Base-by-base conservation (phyloP, 2,888 invertebrate species). In the Hololepta plana region DNA sequence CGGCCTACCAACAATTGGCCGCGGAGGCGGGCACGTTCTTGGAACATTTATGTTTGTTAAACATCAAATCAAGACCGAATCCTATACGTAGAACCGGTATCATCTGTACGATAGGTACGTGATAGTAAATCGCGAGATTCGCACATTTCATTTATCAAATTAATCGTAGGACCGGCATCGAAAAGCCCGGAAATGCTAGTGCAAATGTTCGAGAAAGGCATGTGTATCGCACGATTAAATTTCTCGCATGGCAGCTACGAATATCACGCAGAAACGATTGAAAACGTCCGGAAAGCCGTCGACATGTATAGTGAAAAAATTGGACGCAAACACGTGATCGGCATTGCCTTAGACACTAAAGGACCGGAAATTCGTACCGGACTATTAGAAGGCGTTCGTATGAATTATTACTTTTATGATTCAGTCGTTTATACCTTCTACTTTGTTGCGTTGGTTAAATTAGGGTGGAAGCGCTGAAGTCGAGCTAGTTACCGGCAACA, bases 311-410 rank as follows among this genome's bases (percentile, higher is more conserved):
- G 76, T 36, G 65, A 69, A 16, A 75, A 72, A 42, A 50, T 72
- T 7, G 77, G 77, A 20, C 65, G 73, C 39, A 66, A 64, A 7
- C 72, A 70, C 49, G 79, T 91, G 1, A 64, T 95, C 20, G 95
- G 90, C 15, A 84, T 96, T 47, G 96, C 96, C 15, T 60, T 96
- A 32, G 95, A 96, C 47, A 98, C 96, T 4, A 96, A 96, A 55
- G 95, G 95, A 2, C 93, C 95, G 2, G 95, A 96, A 59, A 96
- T 96, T 49, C 73, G 96, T 46, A 96, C 95, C 30, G 95, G 95
- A n/a, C 66, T 96, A 17, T 62, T 95, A 36, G 80, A 80, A 53
- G 91, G 87, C 36, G 93, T 91, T 64, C 66, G 77, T 61, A 23
- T 19, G 15, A 31, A 20, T 29, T 25, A 4, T n/a, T n/a, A n/a